Conservation (phyloP, 2,113 vertebrate genomes). For the Connochaetes taurinus region DNA sequence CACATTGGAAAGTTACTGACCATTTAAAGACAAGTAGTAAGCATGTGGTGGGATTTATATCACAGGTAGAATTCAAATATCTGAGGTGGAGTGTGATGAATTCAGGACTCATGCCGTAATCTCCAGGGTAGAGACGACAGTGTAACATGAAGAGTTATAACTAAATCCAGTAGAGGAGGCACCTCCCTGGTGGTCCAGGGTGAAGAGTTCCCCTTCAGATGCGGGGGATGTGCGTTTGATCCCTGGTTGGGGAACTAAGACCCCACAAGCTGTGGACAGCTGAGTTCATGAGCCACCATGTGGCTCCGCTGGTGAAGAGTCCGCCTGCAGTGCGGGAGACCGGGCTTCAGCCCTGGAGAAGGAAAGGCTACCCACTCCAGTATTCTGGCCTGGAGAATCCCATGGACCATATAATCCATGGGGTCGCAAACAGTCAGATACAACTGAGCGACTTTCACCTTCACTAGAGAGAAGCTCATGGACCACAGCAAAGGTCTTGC, state of each 20-base stretch:
- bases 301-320: no score
- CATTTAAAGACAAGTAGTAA: neutral
- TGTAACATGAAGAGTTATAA: neutral
- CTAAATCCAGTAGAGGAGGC: neutral
- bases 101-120: neutral
- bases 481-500: no score
- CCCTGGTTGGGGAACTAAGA: neutral
- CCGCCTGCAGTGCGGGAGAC: no score
- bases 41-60: neutral
- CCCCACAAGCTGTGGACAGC: neutral
- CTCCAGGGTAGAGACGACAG: neutral
- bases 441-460: no score
- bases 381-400: no score
- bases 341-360: fast-evolving
- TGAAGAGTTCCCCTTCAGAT: fast-evolving
- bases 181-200: neutral
- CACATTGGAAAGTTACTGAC: neutral
- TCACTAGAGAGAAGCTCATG: no score
- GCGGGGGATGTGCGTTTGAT: neutral
- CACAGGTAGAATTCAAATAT: neutral
- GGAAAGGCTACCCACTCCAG: no score
- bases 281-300: neutral
- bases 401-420: no score
- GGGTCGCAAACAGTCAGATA: no score
- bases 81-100: neutral